Evolutionary conservation across 2,113 vertebrate species (phyloP).

Genomic region (Calyptommatus sinebrachiatus): DNA sequence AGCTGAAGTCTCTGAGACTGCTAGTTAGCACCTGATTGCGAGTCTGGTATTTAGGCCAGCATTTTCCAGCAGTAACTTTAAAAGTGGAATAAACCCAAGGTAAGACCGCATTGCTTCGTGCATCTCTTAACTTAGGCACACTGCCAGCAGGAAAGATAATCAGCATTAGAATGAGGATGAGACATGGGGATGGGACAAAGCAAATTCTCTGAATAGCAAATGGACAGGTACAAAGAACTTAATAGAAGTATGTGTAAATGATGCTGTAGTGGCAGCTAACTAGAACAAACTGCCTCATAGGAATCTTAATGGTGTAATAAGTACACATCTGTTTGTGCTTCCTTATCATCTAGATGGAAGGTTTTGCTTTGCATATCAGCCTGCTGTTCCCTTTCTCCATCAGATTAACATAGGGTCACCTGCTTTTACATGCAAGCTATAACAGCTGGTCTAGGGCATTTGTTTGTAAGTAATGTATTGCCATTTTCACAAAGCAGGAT

Average conservation of each 20-base stretch:
- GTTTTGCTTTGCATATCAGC: conserved; percentile 1
- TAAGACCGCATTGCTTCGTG: neutral
- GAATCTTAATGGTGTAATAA: conserved; percentile 18
- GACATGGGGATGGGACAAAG: conserved; percentile 4
- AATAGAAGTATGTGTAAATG: conserved; percentile 5
- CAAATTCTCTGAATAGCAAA: conserved; percentile 28
- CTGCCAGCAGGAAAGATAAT: neutral
- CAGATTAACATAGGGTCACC: conserved; percentile 7
- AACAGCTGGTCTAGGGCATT: neutral
- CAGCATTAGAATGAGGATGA: neutral
- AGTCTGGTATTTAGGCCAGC: neutral
- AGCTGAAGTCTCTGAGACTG: neutral
- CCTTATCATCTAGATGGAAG: conserved; percentile 4
- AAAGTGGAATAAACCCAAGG: neutral
- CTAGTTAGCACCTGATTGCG: neutral
- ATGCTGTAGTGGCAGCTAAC: neutral
- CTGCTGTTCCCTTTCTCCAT: neutral
- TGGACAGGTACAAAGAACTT: neutral
- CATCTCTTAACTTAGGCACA: neutral
- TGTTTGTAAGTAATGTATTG: neutral
- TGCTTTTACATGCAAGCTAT: conserved; percentile 5
- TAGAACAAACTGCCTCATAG: conserved; percentile 19
- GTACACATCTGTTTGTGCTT: conserved; percentile 2
- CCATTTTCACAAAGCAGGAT: neutral
- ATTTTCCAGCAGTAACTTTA: neutral